These are phyloP conservation scores for Tryphoninae sp. DNA, from an alignment of 2,888 invertebrate genomes.

Conservation along the genomic window DNA sequence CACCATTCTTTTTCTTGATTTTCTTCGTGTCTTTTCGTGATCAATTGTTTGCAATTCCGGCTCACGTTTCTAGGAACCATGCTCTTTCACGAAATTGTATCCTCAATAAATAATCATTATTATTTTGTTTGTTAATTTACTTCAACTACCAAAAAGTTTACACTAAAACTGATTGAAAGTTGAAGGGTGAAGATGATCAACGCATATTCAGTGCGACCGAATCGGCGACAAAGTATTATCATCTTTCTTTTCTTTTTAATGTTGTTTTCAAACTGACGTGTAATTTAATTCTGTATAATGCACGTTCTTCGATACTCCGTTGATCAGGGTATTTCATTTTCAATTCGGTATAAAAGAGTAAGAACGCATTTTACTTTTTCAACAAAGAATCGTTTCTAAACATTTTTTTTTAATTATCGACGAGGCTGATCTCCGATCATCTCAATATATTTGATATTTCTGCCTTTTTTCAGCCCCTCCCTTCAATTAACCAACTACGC, in stretches of 20 bases:
- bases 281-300: slow-evolving; percentile 16
- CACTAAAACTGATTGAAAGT: slow-evolving; percentile 36
- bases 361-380: slow-evolving; percentile 1
- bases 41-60: slow-evolving; percentile 51
- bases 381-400: slow-evolving; percentile 17
- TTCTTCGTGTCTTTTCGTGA: not conserved
- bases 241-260: not conserved
- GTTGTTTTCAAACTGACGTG: slow-evolving; percentile 5
- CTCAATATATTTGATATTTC: slow-evolving; percentile 53
- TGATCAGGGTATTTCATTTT: slow-evolving; percentile 3
- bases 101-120: slow-evolving; percentile 39
- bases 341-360: slow-evolving; percentile 25
- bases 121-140: not conserved
- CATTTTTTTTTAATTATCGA: slow-evolving; percentile 31
- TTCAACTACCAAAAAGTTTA: slow-evolving; percentile 11
- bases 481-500: slow-evolving; percentile 60
- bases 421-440: slow-evolving; percentile 39
- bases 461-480: slow-evolving; percentile 50
- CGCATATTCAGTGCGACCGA: slow-evolving; percentile 2
- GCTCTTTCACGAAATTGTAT: slow-evolving; percentile 24
- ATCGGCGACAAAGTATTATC: slow-evolving; percentile 1
- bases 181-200: not conserved
- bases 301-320: slow-evolving; percentile 4
- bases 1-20: not conserved
- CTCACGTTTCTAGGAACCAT: slow-evolving; percentile 47